phyloP scores from a whole-genome alignment of 2,888 invertebrate species.

The Stenichneumon culpator region DNA sequence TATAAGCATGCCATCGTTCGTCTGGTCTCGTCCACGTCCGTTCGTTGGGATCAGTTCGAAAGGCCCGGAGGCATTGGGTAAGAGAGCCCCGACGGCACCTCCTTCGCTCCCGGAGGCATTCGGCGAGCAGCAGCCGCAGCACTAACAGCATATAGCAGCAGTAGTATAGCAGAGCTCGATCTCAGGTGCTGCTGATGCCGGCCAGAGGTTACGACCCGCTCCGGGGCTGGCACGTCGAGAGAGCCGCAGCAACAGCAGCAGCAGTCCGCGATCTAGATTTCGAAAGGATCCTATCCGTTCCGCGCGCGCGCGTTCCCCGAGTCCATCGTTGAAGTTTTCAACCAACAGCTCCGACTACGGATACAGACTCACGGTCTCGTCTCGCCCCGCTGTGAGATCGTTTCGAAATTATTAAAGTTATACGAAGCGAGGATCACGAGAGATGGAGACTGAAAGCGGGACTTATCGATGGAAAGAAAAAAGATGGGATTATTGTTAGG shows the following conservation, averaged over 20 bases:
- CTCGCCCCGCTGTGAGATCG: constrained; percentile 62
- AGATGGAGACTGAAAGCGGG: constrained; percentile 52
- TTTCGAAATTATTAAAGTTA: constrained; percentile 68
- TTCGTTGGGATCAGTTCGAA: constrained; percentile 51
- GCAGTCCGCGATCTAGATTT: constrained; percentile 69
- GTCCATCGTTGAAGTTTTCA: constrained; percentile 53
- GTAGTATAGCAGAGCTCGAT: constrained; percentile 44
- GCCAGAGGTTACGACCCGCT: constrained; percentile 70
- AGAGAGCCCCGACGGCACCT: constrained; percentile 51
- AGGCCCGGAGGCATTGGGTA: constrained; percentile 59
- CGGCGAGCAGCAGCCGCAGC: constrained; percentile 46
- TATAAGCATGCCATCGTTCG: constrained; percentile 10
- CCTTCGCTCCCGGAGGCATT: constrained; percentile 54
- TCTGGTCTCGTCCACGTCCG: constrained; percentile 19
- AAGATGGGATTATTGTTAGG: constrained; percentile 15
- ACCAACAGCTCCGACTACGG: constrained; percentile 19
- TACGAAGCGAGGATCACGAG: constrained; percentile 39
- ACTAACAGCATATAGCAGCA: constrained; percentile 24
- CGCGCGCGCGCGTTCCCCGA: constrained; percentile 8
- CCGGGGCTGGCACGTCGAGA: constrained; percentile 75
- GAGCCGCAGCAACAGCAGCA: constrained; percentile 54
- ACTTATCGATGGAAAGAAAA: constrained; percentile 38
- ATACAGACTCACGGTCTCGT: constrained; percentile 46
- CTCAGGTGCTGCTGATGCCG: constrained; percentile 61
- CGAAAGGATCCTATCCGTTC: constrained; percentile 67